Percentiles rank a stretch among this genome's conserved stretches.
Conservation (phyloP, 2,113 vertebrate species). For the Lampris megalopsis region DNA sequence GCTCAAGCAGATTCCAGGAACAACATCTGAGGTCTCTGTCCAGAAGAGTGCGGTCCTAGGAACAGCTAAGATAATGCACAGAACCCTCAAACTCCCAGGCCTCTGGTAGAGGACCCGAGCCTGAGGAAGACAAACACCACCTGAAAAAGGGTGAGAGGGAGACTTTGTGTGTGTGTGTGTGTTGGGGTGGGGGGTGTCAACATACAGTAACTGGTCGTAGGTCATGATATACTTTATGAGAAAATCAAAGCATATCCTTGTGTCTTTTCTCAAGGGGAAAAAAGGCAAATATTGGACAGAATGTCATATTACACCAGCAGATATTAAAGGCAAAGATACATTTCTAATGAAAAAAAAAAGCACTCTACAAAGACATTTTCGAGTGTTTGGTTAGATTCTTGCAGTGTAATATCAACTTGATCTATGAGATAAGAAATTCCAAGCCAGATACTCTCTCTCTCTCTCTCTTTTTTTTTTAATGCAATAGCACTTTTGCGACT, state of each 20-base stretch:
- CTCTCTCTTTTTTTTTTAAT: not conserved
- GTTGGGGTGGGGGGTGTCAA: conserved; percentile 11
- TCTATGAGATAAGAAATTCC: not conserved
- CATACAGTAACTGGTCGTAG: conserved; percentile 18
- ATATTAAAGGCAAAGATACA: not conserved
- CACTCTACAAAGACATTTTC: too few relatives aligned
- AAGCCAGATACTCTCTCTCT: conserved; percentile 1
- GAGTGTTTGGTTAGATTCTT: too few relatives aligned
- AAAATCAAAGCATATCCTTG: not conserved
- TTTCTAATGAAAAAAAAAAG: not conserved
- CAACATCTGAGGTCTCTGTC: too few relatives aligned
- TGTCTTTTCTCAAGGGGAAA: not conserved
- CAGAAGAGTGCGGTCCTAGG: too few relatives aligned
- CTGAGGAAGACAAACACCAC: too few relatives aligned
- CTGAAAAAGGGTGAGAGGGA: too few relatives aligned
- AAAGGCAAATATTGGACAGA: not conserved
- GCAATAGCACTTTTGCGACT: conserved; percentile 22
- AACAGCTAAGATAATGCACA: too few relatives aligned
- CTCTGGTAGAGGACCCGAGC: too few relatives aligned
- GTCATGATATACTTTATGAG: not conserved
- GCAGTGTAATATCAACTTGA: not conserved
- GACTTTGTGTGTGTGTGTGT: too few relatives aligned
- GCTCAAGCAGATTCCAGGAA: too few relatives aligned
- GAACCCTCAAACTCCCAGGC: too few relatives aligned
- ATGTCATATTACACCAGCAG: too few relatives aligned